These are phyloP conservation scores for Apodemia hepburni DNA, from an alignment of 2,888 invertebrate species.

Conservation along the genomic window DNA sequence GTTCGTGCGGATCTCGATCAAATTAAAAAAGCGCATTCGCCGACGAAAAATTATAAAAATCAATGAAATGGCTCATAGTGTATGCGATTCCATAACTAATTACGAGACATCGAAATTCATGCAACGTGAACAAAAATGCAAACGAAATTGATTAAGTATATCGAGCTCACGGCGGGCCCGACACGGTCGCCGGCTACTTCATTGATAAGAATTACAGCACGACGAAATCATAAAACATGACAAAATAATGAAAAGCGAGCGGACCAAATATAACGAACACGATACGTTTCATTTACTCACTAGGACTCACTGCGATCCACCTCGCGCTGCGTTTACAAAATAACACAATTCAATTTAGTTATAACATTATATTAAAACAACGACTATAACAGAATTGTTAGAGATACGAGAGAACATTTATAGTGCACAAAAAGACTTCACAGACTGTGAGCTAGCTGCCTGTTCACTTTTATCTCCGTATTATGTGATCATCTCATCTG, in stretches of 20 bases:
- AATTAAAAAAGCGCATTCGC: neutral
- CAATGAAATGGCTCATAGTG: neutral
- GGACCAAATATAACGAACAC: neutral
- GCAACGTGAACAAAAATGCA: slow-evolving; percentile 5
- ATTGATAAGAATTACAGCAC: neutral
- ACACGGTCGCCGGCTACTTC: neutral
- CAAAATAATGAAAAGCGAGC: neutral
- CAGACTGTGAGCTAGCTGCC: neutral
- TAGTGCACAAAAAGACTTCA: slow-evolving; percentile 16
- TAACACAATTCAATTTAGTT: neutral
- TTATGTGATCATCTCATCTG: no score
- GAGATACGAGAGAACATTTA: neutral
- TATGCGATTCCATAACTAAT: neutral
- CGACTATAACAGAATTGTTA: neutral
- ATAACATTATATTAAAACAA: neutral
- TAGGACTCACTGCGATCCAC: neutral
- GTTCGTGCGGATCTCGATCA: no score
- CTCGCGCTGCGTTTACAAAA: neutral
- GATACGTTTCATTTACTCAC: neutral
- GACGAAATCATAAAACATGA: neutral
- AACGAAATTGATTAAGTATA: neutral
- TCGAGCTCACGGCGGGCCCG: neutral
- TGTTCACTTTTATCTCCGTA: no score
- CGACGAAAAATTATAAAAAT: neutral
- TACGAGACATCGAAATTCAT: neutral